phyloP scores from a whole-genome alignment of 2,888 invertebrate species.

The Agonopterix alstromeriana region DNA sequence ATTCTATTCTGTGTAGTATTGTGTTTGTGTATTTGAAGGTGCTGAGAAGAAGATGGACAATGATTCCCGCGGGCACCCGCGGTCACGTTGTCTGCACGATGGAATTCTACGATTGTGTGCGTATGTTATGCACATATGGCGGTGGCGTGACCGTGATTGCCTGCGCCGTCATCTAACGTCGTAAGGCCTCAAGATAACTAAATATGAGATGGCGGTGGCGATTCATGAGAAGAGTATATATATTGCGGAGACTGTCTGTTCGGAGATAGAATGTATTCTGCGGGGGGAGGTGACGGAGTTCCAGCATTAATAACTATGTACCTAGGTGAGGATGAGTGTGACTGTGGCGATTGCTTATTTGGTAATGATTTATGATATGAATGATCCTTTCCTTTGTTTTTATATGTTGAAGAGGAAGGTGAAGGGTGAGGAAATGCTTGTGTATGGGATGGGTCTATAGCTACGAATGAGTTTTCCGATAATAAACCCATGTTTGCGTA shows the following conservation, averaged over 20 bases:
- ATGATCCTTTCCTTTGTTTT: not conserved
- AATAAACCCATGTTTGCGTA: constrained; percentile 5
- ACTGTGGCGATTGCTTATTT: not conserved
- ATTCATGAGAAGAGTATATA: not conserved
- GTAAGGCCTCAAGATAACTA: not conserved
- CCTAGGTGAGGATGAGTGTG: not conserved
- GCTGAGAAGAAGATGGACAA: too few relatives aligned
- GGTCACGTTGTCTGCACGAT: too few relatives aligned
- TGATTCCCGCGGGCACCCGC: too few relatives aligned
- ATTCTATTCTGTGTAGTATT: too few relatives aligned
- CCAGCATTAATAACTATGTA: not conserved
- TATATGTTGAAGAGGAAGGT: not conserved
- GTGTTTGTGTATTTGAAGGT: too few relatives aligned
- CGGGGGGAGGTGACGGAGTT: not conserved
- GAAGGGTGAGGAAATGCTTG: not conserved
- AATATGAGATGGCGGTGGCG: not conserved
- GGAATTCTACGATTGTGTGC: too few relatives aligned
- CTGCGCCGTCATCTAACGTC: too few relatives aligned
- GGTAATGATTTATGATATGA: not conserved
- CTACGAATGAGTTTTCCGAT: not conserved
- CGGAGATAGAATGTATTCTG: not conserved
- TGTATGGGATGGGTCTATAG: not conserved
- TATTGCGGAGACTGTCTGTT: not conserved
- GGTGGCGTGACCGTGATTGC: too few relatives aligned
- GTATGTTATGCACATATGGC: too few relatives aligned